phyloP scores from a whole-genome alignment of 2,888 invertebrate genomes.

The Hermodice carunculata region DNA sequence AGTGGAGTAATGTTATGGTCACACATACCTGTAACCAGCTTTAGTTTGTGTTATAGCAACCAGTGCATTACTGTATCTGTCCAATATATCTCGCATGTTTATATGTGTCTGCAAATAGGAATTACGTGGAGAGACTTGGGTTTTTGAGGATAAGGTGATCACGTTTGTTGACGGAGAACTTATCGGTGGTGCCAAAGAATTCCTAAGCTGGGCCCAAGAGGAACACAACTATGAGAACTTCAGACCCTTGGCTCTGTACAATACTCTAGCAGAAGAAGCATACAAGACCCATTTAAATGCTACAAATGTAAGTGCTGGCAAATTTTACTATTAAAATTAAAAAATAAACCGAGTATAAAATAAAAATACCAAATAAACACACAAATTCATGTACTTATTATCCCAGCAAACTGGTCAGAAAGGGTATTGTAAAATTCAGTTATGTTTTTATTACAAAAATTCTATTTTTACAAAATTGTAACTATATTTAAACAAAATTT shows the following conservation, averaged over 20 bases:
- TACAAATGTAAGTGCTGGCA: slow-evolving; percentile 49
- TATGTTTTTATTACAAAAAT: no score
- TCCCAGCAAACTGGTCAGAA: no score
- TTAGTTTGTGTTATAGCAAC: no score
- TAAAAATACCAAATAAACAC: no score
- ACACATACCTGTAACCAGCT: no score
- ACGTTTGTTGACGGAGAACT: slow-evolving; percentile 61
- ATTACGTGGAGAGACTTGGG: slow-evolving; percentile 67
- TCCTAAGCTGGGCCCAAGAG: slow-evolving; percentile 65
- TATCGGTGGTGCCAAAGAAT: slow-evolving; percentile 63
- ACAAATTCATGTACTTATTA: no score
- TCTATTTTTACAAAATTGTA: no score
- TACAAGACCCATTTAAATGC: slow-evolving; percentile 61
- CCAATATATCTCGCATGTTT: neutral
- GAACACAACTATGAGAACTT: slow-evolving; percentile 65
- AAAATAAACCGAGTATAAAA: no score
- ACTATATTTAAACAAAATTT: no score
- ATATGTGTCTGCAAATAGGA: slow-evolving; percentile 46
- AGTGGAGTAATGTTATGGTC: no score
- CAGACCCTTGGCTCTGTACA: slow-evolving; percentile 60
- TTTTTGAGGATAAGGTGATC: slow-evolving; percentile 62
- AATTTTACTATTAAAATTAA: neutral
- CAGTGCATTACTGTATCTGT: no score
- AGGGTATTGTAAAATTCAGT: no score
- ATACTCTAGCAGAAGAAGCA: slow-evolving; percentile 65